These are phyloP conservation scores for Epistrophe grossulariae DNA, from an alignment of 2,888 invertebrate genomes.

Conservation along the genomic window DNA sequence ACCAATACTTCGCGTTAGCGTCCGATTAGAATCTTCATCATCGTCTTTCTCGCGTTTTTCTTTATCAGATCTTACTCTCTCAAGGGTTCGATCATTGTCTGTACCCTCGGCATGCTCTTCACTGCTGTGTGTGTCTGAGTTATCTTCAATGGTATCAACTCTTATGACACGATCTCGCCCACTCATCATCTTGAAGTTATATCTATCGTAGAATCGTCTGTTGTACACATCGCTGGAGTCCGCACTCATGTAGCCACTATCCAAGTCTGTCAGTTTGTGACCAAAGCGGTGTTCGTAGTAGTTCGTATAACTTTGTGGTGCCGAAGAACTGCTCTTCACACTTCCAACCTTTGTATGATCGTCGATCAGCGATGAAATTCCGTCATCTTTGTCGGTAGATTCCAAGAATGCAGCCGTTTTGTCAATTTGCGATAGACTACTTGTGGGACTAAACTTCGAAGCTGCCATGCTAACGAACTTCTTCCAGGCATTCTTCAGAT, in stretches of 20 bases:
- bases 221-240: slow-evolving; percentile 88
- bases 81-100: slow-evolving; percentile 79
- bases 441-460: slow-evolving; percentile 83
- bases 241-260: slow-evolving; percentile 94
- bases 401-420: slow-evolving; percentile 79
- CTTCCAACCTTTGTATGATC: slow-evolving; percentile 79
- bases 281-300: slow-evolving; percentile 82
- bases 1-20: slow-evolving; percentile 78
- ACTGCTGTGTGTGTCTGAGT: slow-evolving; percentile 77
- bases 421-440: slow-evolving; percentile 81
- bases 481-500: slow-evolving; percentile 84
- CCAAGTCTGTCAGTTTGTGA: slow-evolving; percentile 86
- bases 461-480: slow-evolving; percentile 83
- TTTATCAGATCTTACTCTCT: slow-evolving; percentile 76
- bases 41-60: slow-evolving; percentile 66
- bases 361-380: slow-evolving; percentile 82
- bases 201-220: slow-evolving; percentile 84
- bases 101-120: slow-evolving; percentile 57
- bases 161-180: slow-evolving; percentile 80
- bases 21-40: slow-evolving; percentile 80
- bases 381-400: slow-evolving; percentile 81
- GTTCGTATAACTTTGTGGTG: slow-evolving; percentile 79
- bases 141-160: slow-evolving; percentile 82
- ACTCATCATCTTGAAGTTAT: slow-evolving; percentile 82
- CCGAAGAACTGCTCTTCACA: slow-evolving; percentile 79